Base-by-base conservation (phyloP, 2,888 invertebrate genomes). In the Oscheius myriophilus region DNA sequence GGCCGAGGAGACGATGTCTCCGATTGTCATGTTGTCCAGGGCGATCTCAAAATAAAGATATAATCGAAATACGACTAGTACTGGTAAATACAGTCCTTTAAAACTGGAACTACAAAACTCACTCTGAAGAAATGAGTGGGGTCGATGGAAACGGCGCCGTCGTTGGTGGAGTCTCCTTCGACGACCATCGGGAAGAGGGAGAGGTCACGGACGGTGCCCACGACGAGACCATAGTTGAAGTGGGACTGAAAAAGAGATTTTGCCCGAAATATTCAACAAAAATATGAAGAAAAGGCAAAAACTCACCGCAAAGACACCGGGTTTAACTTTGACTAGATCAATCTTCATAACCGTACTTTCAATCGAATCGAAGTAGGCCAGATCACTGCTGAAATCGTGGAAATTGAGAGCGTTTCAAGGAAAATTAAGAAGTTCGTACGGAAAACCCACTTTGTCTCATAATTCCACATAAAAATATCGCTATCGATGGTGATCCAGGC, bases 401-500 rank as follows among this genome's bases (percentile, higher is more conserved):
- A 16, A 70, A 26, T 54, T 33, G 41, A 33, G 25, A 14, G n/a
- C 43, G 33, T n/a, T n/a, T n/a, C n/a, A 33, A 33, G 33, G 33
- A 3, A 33, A 33, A 21, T 39, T n/a, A n/a, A n/a, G n/a, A n/a
- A n/a, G n/a, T n/a, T n/a, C n/a, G n/a, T n/a, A n/a, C n/a, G n/a
- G n/a, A 49, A 23, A 59, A 43, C 87, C 85, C 85, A 90, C 90
- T 91, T 93, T 88, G 94, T 92, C 88, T 96, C 95, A 89, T 95
- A 97, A 33, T 95, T 93, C 98, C 98, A 98, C 45, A 96, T 91
- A 89, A 95, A 98, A 81, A 98, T 93, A 89, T 96, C 95, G 83
- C 94, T 95, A 87, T 98, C 98, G 80, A 98, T 94, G 6, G 95
- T 94, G 66, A 98, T 89, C 96, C 96, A 98, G 0, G 96, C 96